Evolutionary conservation across 2,888 invertebrate species (phyloP).

Genomic region (Pocota personata): DNA sequence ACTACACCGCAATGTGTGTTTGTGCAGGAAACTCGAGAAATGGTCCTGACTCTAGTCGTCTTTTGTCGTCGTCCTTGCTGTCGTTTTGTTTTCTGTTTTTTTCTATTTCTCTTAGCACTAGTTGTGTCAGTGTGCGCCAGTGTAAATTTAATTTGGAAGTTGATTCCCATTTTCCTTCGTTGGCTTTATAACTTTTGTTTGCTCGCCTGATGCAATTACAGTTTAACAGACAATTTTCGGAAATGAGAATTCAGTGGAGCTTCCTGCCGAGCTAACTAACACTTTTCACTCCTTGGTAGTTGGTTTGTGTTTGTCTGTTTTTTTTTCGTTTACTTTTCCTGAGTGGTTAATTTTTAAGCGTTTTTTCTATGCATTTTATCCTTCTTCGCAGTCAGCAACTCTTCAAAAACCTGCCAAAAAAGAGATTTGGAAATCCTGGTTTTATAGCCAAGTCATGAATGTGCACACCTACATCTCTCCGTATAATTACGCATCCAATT

Average conservation of each 20-base stretch:
- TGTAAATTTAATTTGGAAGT: conserved; percentile 72
- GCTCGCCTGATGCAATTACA: conserved; percentile 72
- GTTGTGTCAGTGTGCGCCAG: conserved; percentile 48
- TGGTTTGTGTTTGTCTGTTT: conserved; percentile 46
- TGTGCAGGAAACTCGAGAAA: conserved; percentile 38
- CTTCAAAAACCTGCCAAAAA: conserved; percentile 11
- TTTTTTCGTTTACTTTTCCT: conserved; percentile 37
- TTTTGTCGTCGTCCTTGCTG: conserved; percentile 46
- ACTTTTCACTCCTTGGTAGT: conserved; percentile 60
- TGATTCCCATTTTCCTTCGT: conserved; percentile 72
- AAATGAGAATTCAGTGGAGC: conserved; percentile 71
- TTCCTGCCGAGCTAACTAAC: conserved; percentile 63
- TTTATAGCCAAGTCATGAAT: conserved; percentile 21
- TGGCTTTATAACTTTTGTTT: conserved; percentile 74
- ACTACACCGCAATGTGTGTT: conserved; percentile 64
- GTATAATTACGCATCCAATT: conserved; percentile 29
- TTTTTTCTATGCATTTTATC: neutral
- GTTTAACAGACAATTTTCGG: conserved; percentile 74
- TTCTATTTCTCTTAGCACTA: neutral
- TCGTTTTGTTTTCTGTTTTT: neutral
- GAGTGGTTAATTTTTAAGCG: conserved; percentile 29
- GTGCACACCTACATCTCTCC: neutral
- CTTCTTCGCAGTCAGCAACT: conserved; percentile 30
- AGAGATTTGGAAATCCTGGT: neutral
- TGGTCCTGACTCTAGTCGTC: conserved; percentile 34